Base-by-base conservation (phyloP, 1,140 invertebrate species). In the Arctopsyche grandis region DNA sequence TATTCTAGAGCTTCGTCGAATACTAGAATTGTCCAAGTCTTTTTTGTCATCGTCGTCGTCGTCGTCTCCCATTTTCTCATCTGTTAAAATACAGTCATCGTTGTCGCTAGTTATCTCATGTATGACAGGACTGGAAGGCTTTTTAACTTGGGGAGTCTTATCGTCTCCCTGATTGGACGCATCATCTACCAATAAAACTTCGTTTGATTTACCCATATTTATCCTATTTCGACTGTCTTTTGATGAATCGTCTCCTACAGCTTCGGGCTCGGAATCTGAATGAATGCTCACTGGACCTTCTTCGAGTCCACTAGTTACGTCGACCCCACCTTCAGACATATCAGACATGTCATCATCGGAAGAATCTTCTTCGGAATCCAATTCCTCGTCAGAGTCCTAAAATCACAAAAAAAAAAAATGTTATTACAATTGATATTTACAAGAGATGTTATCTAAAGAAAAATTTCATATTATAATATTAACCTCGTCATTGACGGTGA, bases 1-100 rank as follows among this genome's bases (percentile, higher is more conserved):
- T 82, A 91, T 91, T 69, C 91, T 87, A 80, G 90, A 91, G 84
- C 91, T 92, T 78, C 92, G 87, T 78, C 91, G 85, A 1, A 46
- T 46, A 58, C 22, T 70, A 9, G 46, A 21, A 73, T 69, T 66
- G 63, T 86, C 83, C 16, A 12, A 19, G 24, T 70, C 43, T 80
- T 70, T 70, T 24, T 66, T 83, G 66, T 69, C 70, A 69, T 86
- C 83, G 21, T 10, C n/a, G 24, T 75, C 52, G 75, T 69, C 52
- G 26, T 60, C 83, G 71, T 85, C 84, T 80, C 74, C 79, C 24
- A 79, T 79, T 24, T 80, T 70, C 71, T 86, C 85, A 0, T 70
- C 71, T 12, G 79, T 66, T 19, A 79, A 5, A 44, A 81, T 76
- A 38, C 74, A 80, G 43, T 81, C 79, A 29, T 82, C 82, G 69